Evolutionary conservation across 2,888 invertebrate species (phyloP).

Genomic region (Isotomurus palustris): DNA sequence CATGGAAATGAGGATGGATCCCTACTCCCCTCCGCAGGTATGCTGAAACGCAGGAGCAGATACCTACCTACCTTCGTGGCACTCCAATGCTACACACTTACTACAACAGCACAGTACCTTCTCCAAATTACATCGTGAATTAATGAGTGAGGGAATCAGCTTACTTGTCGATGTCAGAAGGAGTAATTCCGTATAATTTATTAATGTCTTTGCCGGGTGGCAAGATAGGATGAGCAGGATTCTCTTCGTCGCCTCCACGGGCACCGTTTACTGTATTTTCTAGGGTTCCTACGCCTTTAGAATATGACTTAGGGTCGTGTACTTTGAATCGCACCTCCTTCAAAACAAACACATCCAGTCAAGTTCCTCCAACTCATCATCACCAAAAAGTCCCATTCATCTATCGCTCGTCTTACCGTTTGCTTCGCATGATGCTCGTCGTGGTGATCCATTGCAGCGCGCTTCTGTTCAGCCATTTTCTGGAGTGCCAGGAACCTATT

Average conservation of each 20-base stretch:
- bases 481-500: constrained; percentile 84
- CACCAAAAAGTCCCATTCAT: background rate
- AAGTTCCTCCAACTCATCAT: background rate
- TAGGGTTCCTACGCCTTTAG: constrained; percentile 77
- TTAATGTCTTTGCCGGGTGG: constrained; percentile 89
- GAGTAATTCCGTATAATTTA: constrained; percentile 70
- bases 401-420: constrained; percentile 35
- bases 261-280: constrained; percentile 84
- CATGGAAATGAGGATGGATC: background rate
- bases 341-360: too few relatives aligned
- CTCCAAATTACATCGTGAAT: too few relatives aligned
- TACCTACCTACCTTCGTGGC: too few relatives aligned
- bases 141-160: too few relatives aligned
- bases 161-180: constrained; percentile 93
- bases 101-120: too few relatives aligned
- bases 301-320: constrained; percentile 88
- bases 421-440: constrained; percentile 49
- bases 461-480: constrained; percentile 88
- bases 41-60: too few relatives aligned
- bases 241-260: constrained; percentile 60
- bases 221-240: constrained; percentile 56
- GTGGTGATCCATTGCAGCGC: constrained; percentile 66
- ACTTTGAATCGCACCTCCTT: constrained; percentile 95
- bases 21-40: too few relatives aligned
- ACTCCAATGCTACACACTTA: too few relatives aligned